Conservation (phyloP, 1,140 invertebrate species). For the Cepaea nemoralis region DNA sequence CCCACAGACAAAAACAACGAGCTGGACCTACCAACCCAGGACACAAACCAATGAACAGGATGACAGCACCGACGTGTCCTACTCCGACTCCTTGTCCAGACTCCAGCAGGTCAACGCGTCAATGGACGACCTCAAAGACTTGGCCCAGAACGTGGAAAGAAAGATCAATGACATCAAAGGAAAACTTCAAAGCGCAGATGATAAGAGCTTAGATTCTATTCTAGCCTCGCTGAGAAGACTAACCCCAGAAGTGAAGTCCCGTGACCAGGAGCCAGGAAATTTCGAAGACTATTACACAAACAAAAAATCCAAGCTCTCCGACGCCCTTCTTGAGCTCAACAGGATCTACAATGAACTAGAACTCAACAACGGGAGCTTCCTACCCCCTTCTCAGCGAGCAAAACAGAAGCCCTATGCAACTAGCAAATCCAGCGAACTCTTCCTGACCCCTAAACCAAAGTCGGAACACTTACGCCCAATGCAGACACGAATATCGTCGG, state of each 20-base stretch:
- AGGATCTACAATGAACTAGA: constrained; percentile 62
- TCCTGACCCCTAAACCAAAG: constrained; percentile 11
- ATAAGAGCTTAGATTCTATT: constrained; percentile 62
- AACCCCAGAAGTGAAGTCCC: constrained; percentile 49
- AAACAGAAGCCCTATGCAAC: constrained; percentile 44
- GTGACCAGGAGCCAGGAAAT: constrained; percentile 45
- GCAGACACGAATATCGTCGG: constrained; percentile 38
- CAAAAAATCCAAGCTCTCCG: constrained; percentile 59
- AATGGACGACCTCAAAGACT: constrained; percentile 61
- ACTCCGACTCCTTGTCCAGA: not conserved
- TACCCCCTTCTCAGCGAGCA: constrained; percentile 44
- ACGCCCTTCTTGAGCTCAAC: constrained; percentile 63
- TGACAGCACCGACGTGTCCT: not conserved
- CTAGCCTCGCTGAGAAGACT: constrained; percentile 60
- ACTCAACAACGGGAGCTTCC: constrained; percentile 51
- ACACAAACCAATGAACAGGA: not conserved
- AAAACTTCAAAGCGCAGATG: constrained; percentile 61
- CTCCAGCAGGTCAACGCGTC: constrained; percentile 52
- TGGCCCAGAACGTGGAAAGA: constrained; percentile 62
- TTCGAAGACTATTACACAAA: constrained; percentile 50
- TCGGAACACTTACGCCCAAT: constrained; percentile 33
- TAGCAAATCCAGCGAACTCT: constrained; percentile 22
- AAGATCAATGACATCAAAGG: constrained; percentile 61
- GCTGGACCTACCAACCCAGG: constrained; percentile 24
- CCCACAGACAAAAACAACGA: constrained; percentile 6